A percentile compares a stretch with the other conserved stretches of the same genome.
Evolutionary conservation across 2,797 vertebrate genomes (phyloP).

Genomic region (Gallinago nigripennis): DNA sequence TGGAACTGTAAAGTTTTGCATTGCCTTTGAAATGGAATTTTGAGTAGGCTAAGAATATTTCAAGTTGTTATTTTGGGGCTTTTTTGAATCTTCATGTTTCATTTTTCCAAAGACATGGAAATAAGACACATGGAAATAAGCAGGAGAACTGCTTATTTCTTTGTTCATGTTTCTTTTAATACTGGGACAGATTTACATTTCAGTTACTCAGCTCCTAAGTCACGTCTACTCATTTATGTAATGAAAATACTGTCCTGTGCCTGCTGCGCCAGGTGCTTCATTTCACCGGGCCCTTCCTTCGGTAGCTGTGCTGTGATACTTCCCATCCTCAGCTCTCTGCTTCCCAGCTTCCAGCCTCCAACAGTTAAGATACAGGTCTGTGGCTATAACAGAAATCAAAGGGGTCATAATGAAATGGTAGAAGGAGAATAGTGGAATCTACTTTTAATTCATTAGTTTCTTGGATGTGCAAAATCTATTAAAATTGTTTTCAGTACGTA

Average conservation of each 20-base stretch:
- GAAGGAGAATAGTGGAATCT: background rate
- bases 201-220: background rate
- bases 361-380: background rate
- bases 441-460: background rate
- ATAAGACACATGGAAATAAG: background rate
- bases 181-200: background rate
- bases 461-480: background rate
- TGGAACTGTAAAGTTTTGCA: background rate
- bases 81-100: background rate
- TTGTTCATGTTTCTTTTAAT: background rate
- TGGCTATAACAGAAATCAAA: background rate
- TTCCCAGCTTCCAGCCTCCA: background rate
- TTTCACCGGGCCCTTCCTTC: background rate
- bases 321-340: background rate
- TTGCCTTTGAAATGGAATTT: background rate
- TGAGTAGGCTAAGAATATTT: background rate
- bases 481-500: background rate
- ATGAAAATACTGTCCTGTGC: background rate
- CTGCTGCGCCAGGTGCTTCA: background rate
- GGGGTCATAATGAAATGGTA: background rate
- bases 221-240: background rate
- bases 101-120: background rate
- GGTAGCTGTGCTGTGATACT: fast-evolving
- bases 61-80: background rate
- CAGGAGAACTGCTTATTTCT: background rate